A percentile compares a stretch with the other conserved stretches of the same genome.
Evolutionary conservation across 2,113 vertebrate genomes (phyloP).

Genomic region (Loxodonta africana): DNA sequence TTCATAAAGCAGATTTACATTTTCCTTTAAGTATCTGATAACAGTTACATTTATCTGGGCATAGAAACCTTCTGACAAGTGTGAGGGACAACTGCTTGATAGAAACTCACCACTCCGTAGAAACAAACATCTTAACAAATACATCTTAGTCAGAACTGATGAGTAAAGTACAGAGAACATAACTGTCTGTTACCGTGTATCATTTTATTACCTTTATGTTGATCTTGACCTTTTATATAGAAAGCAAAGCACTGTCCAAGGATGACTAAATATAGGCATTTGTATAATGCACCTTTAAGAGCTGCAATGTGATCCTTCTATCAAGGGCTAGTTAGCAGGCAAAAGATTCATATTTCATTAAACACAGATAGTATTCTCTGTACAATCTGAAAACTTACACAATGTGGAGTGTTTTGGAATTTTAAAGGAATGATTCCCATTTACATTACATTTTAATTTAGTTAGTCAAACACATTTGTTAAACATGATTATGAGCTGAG

Average conservation of each 20-base stretch:
- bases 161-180: conserved; percentile 91
- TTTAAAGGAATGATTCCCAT: conserved; percentile 73
- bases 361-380: conserved; percentile 81
- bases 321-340: conserved; percentile 86
- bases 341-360: conserved; percentile 87
- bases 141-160: conserved; percentile 92
- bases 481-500: conserved; percentile 56
- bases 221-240: conserved; percentile 90
- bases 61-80: conserved; percentile 93
- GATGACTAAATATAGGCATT: conserved; percentile 86
- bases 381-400: conserved; percentile 86
- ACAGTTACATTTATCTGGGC: conserved; percentile 92
- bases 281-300: conserved; percentile 85
- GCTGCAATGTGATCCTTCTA: conserved; percentile 83
- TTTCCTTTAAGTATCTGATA: conserved; percentile 94
- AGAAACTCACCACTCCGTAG: conserved; percentile 94
- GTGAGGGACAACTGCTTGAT: conserved; percentile 92
- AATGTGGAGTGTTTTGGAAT: conserved; percentile 76
- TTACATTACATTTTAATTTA: conserved; percentile 79
- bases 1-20: conserved; percentile 88
- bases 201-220: conserved; percentile 92
- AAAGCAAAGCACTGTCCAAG: conserved; percentile 87
- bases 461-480: conserved; percentile 77
- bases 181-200: conserved; percentile 90
- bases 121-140: conserved; percentile 93